Conservation (phyloP, 1,140 invertebrate species). For the Fopius arisanus region DNA sequence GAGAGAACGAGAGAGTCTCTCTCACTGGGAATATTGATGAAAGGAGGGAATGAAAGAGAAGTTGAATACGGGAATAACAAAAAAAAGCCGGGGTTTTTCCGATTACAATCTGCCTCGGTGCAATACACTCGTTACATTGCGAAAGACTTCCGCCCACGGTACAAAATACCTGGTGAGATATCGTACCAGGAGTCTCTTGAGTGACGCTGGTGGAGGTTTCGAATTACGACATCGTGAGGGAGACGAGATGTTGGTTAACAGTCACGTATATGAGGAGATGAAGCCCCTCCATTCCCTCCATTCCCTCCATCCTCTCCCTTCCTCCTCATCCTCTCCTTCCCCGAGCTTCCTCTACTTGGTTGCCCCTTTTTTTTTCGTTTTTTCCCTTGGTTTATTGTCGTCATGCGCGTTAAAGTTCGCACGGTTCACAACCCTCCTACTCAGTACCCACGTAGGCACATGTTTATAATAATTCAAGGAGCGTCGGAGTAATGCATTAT, state of each 20-base stretch:
- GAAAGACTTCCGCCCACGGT: slow-evolving; percentile 7
- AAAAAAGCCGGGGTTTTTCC: background rate
- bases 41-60: background rate
- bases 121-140: slow-evolving; percentile 9
- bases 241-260: background rate
- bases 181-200: background rate
- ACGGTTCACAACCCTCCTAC: background rate
- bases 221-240: slow-evolving; percentile 4
- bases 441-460: slow-evolving; percentile 45
- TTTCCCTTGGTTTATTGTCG: slow-evolving; percentile 6
- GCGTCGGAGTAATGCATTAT: slow-evolving; percentile 50
- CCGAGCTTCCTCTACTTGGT: too few species aligned
- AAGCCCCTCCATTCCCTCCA: background rate
- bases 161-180: background rate
- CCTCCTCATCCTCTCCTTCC: too few species aligned
- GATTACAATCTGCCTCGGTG: slow-evolving; percentile 1
- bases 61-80: background rate
- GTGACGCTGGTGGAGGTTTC: slow-evolving; percentile 10
- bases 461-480: slow-evolving; percentile 58
- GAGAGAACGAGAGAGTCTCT: background rate
- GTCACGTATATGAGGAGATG: slow-evolving; percentile 11
- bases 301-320: too few species aligned
- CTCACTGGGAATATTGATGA: background rate
- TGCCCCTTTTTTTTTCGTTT: too few species aligned
- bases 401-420: slow-evolving; percentile 10